Evolutionary conservation across 2,888 invertebrate genomes (phyloP).

Genomic region (Microplitis deprimator): DNA sequence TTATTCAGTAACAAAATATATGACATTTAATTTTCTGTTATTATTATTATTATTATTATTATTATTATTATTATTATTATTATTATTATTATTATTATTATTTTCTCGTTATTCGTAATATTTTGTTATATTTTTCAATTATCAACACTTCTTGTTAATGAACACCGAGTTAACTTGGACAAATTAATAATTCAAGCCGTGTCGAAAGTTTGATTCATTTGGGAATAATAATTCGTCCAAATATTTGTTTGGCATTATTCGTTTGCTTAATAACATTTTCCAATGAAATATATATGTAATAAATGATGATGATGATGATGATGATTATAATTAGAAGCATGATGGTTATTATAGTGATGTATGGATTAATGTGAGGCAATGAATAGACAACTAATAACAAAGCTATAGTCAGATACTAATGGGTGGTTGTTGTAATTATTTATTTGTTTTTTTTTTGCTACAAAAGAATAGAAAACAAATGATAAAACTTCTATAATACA

Average conservation of each 20-base stretch:
- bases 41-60: too few relatives aligned
- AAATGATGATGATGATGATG: constrained; percentile 14
- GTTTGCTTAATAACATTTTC: neutral
- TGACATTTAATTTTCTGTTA: too few relatives aligned
- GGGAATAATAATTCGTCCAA: neutral
- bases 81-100: too few relatives aligned
- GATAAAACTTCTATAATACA: constrained; percentile 5
- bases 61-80: too few relatives aligned
- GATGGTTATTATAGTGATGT: neutral
- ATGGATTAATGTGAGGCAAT: neutral
- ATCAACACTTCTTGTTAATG: too few relatives aligned
- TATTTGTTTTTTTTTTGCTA: neutral
- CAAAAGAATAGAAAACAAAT: constrained; percentile 20
- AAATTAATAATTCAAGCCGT: neutral
- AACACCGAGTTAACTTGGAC: too few relatives aligned
- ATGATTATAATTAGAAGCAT: neutral
- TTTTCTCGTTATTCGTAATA: too few relatives aligned
- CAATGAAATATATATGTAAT: neutral
- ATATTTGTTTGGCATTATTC: constrained; percentile 15
- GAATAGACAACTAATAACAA: neutral
- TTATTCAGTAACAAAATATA: too few relatives aligned
- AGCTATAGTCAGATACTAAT: neutral
- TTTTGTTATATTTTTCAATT: too few relatives aligned
- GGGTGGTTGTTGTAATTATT: neutral
- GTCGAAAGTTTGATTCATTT: neutral